Evolutionary conservation across 2,888 invertebrate species (phyloP), one percentile per base, ranked within the genome.

Genomic region (Trichopoda pennipes): DNA sequence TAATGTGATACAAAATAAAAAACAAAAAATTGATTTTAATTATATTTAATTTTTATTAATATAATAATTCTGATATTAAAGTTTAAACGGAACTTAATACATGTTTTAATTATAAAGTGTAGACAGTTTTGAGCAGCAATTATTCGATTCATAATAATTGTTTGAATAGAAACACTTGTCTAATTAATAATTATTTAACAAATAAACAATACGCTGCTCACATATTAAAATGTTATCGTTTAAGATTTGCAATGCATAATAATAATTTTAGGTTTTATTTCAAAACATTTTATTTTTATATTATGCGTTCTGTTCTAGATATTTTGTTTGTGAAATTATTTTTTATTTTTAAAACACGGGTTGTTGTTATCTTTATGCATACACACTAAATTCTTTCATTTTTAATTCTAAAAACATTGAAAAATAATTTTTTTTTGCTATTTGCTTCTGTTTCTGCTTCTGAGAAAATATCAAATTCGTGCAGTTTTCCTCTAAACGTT

Each of bases 321-420:
- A n/a, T 35, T 60, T 42, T 63, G 58, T 60, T 58, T 58, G 38
- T 51, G 28, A 47, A 10, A 12, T 17, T 69, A 56, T 60, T 76
- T 28, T 28, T 28, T 28, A 28, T 28, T 28, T 69, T 77, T 63
- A 69, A 69, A 77, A 77, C 53, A 63, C 63, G 69, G 44, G 55
- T 56, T 77, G 47, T 55, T 63, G 61, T 28, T 61, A 17, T 51
- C 38, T 9, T 38, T 21, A 19, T 60, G 21, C 58, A 35, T 44
- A 66, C 49, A 58, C 51, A 66, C 12, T 16, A 23, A 38, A 28
- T 38, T 56, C 21, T 21, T 23, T 38, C 51, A 42, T 68, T 60
- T 75, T 49, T 66, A 12, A 70, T 23, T 49, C 16, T 49, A 47
- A 55, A 72, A 72, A 42, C 72, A 73, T 73, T 73, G 53, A 73